phyloP scores from a whole-genome alignment of 2,797 vertebrate species.

The Epinephelus awoara region DNA sequence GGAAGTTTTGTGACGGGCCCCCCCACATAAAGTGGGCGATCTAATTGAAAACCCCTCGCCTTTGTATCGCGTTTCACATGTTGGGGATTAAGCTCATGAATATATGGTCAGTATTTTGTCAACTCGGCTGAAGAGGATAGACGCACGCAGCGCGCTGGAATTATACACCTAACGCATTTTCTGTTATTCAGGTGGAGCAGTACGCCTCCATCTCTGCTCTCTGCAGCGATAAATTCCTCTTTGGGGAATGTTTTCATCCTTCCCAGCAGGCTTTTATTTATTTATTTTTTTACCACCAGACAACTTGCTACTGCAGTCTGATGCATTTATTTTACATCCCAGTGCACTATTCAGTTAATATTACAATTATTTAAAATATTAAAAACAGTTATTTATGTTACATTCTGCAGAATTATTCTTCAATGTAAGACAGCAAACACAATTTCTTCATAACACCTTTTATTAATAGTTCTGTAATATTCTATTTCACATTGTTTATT shows the following conservation, averaged over 20 bases:
- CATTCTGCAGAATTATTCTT: constrained; percentile 5
- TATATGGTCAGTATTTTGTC: constrained; percentile 86
- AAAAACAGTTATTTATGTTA: background rate
- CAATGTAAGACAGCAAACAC: constrained; percentile 69
- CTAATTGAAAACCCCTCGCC: constrained; percentile 84
- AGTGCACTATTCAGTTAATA: background rate
- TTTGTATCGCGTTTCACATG: constrained; percentile 82
- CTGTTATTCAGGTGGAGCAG: constrained; percentile 50
- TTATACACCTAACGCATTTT: constrained; percentile 66
- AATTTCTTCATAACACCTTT: constrained; percentile 75
- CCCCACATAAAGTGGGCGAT: constrained; percentile 79
- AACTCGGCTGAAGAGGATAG: constrained; percentile 76
- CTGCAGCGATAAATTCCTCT: constrained; percentile 29
- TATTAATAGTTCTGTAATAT: constrained; percentile 81
- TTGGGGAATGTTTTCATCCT: constrained; percentile 23
- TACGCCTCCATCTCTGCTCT: constrained; percentile 18
- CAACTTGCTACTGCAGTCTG: constrained; percentile 23
- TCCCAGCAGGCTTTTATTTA: constrained; percentile 15
- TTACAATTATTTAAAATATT: background rate
- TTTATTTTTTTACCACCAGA: constrained; percentile 1
- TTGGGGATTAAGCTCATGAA: constrained; percentile 85
- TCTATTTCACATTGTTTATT: constrained; percentile 74
- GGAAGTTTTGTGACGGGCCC: constrained; percentile 82
- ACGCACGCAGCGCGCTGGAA: constrained; percentile 75
- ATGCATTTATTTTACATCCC: constrained; percentile 31